Evolutionary conservation across 2,888 invertebrate genomes (phyloP).

Genomic region (Anagyrus pseudococci): DNA sequence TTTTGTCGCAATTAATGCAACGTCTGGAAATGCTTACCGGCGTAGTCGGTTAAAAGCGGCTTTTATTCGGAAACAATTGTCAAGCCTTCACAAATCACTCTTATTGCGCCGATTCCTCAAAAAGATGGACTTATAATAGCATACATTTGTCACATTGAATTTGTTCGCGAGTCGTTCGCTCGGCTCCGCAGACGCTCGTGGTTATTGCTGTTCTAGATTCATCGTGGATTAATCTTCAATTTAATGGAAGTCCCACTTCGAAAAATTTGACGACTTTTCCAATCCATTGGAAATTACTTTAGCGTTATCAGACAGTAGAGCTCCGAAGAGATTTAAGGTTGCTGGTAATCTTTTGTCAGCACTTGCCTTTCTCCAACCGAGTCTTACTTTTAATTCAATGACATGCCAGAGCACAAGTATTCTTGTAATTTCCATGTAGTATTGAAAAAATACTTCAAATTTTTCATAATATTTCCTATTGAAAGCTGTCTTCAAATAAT

Average conservation of each 20-base stretch:
- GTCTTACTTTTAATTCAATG: too few species aligned
- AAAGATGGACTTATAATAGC: conserved; percentile 4
- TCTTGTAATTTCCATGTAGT: too few species aligned
- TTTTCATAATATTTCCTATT: too few species aligned
- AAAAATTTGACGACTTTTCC: conserved; percentile 3
- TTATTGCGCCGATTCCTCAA: not conserved
- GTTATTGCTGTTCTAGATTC: not conserved
- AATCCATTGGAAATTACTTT: conserved; percentile 5
- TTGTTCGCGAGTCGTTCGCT: not conserved
- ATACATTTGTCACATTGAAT: conserved; percentile 7
- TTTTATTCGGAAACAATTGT: not conserved
- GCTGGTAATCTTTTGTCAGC: too few species aligned
- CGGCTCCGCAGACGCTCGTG: not conserved
- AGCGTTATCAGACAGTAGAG: not conserved
- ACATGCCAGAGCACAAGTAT: too few species aligned
- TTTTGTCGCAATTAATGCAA: too few species aligned
- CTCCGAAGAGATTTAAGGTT: too few species aligned
- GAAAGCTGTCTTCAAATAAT: too few species aligned
- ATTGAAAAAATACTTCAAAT: too few species aligned
- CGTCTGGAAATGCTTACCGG: too few species aligned
- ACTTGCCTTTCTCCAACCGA: too few species aligned
- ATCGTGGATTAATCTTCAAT: conserved; percentile 7
- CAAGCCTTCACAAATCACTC: not conserved
- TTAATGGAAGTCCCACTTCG: not conserved
- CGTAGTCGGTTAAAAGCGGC: not conserved